Evolutionary conservation across 2,113 vertebrate genomes (phyloP).

Genomic region (Struthio camelus): DNA sequence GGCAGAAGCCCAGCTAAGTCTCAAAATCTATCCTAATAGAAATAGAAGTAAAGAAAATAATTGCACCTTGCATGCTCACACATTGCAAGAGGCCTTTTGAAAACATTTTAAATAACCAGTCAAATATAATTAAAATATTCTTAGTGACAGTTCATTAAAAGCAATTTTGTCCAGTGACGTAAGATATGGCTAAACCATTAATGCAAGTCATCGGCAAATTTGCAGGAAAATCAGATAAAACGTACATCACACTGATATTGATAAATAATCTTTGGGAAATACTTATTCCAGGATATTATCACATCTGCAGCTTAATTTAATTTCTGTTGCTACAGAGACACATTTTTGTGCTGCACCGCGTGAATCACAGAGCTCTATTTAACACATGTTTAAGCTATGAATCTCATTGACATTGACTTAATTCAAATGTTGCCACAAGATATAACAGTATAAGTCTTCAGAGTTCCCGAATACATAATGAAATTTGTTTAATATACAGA

Average conservation of each 20-base stretch:
- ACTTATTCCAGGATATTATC: neutral
- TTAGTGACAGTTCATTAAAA: neutral
- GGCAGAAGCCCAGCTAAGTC: neutral
- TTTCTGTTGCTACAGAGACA: constrained; percentile 17
- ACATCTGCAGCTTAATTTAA: neutral
- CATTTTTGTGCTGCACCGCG: neutral
- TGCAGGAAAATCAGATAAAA: neutral
- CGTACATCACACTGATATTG: neutral
- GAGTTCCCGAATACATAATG: neutral
- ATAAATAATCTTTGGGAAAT: neutral
- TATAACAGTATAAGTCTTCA: neutral
- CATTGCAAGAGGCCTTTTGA: neutral
- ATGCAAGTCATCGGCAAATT: neutral
- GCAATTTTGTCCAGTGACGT: neutral
- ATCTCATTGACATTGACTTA: neutral
- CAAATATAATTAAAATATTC: neutral
- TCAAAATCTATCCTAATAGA: neutral
- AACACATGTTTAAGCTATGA: neutral
- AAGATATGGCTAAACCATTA: neutral
- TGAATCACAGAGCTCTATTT: neutral
- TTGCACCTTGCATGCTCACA: neutral
- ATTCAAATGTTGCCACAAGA: neutral
- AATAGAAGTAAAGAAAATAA: neutral
- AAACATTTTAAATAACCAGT: neutral
- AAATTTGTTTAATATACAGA: neutral